phyloP scores from a whole-genome alignment of 2,888 invertebrate genomes.

The Spodoptera littoralis region DNA sequence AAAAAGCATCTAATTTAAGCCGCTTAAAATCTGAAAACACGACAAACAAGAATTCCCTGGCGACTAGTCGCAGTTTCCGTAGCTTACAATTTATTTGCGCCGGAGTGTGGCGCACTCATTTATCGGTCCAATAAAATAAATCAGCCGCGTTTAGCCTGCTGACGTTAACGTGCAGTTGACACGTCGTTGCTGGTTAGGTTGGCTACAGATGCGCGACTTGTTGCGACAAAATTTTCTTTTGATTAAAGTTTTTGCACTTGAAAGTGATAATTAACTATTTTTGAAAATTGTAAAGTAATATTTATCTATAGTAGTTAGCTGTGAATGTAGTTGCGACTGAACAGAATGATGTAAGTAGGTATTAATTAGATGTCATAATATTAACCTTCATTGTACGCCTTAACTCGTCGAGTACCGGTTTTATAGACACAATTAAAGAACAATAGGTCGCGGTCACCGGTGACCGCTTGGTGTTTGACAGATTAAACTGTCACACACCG shows the following conservation, averaged over 20 bases:
- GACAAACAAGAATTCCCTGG: slow-evolving; percentile 38
- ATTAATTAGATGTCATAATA: too few species aligned
- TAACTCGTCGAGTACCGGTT: too few species aligned
- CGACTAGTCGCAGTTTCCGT: slow-evolving; percentile 39
- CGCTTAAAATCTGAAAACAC: slow-evolving; percentile 33
- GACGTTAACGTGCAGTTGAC: slow-evolving; percentile 71
- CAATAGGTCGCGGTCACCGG: too few species aligned
- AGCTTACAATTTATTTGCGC: slow-evolving; percentile 56
- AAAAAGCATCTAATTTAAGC: slow-evolving; percentile 19
- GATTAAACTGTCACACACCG: too few species aligned
- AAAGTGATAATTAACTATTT: too few species aligned
- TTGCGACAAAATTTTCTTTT: background rate
- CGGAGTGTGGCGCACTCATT: slow-evolving; percentile 68
- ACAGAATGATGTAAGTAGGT: too few species aligned
- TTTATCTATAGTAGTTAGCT: too few species aligned
- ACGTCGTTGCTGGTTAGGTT: slow-evolving; percentile 63
- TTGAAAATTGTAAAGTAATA: too few species aligned
- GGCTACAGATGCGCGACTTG: slow-evolving; percentile 36
- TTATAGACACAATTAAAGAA: too few species aligned
- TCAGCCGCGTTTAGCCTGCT: slow-evolving; percentile 67
- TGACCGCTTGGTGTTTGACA: too few species aligned
- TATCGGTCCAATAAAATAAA: slow-evolving; percentile 75
- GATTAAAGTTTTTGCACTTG: background rate
- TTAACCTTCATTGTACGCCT: too few species aligned
- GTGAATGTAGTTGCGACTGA: too few species aligned